Percentiles rank a stretch among this genome's conserved stretches.
Conservation (phyloP, 2,888 invertebrate genomes). For the Schizaphis graminum region DNA sequence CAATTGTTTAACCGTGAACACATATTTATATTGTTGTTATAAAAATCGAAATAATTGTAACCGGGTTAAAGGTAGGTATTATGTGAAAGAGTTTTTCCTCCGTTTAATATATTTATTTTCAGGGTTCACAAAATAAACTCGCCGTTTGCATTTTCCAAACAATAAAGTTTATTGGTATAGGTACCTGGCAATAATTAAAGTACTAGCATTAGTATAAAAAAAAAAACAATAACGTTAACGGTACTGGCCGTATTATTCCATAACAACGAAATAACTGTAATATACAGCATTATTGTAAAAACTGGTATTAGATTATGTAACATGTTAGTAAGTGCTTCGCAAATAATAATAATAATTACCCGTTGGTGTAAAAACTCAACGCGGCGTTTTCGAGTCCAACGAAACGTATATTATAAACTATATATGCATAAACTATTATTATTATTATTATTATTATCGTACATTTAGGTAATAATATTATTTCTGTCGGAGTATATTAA, state of each 20-base stretch:
- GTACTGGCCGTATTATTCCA: not conserved
- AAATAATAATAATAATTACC: not conserved
- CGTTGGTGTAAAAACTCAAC: not conserved
- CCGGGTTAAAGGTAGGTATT: not conserved
- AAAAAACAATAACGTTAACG: constrained; percentile 9
- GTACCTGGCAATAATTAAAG: constrained; percentile 7
- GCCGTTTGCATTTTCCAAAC: constrained; percentile 27
- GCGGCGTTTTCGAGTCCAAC: not conserved
- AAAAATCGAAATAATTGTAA: not conserved
- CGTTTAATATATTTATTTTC: not conserved
- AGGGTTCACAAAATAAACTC: constrained; percentile 15
- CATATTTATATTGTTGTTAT: not conserved
- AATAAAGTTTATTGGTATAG: constrained; percentile 40
- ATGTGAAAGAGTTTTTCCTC: not conserved
- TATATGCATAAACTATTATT: not conserved
- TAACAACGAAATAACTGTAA: not conserved
- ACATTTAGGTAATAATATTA: not conserved
- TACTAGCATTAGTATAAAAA: not conserved
- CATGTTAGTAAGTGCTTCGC: not conserved
- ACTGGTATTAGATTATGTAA: not conserved
- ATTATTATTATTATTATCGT: not conserved
- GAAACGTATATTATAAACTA: not conserved
- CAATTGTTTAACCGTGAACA: not conserved
- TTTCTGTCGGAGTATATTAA: not conserved
- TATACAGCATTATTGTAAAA: not conserved